Evolutionary conservation across 2,888 invertebrate species (phyloP).

Genomic region (Eupithecia subumbrata): DNA sequence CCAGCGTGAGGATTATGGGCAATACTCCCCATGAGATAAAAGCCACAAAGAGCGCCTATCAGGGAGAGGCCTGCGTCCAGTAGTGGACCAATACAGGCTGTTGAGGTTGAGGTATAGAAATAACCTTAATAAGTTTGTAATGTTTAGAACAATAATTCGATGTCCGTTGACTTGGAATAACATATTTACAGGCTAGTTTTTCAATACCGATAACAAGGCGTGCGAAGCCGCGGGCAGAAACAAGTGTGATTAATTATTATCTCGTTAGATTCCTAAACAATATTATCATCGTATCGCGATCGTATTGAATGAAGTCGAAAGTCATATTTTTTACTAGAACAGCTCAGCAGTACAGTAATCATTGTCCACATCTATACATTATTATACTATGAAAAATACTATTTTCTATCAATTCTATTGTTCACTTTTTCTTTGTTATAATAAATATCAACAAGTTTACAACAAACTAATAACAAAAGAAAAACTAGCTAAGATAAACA

Average conservation of each 20-base stretch:
- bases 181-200: too few species aligned
- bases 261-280: conserved; percentile 35
- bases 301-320: background rate
- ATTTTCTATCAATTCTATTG: conserved; percentile 10
- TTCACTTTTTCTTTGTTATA: background rate
- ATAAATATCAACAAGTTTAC: background rate
- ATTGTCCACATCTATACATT: background rate
- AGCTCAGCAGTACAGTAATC: background rate
- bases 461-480: background rate
- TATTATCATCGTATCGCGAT: conserved; percentile 13
- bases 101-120: too few species aligned
- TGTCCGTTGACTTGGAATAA: too few species aligned
- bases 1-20: too few species aligned
- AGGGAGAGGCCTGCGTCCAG: too few species aligned
- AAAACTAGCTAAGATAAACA: conserved; percentile 13
- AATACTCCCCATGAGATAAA: too few species aligned
- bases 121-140: too few species aligned
- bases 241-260: conserved; percentile 27
- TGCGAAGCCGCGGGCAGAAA: background rate
- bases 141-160: too few species aligned
- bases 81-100: too few species aligned
- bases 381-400: background rate
- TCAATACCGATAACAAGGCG: background rate
- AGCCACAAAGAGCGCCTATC: too few species aligned
- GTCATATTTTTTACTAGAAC: background rate